Percentiles rank a stretch among this genome's conserved stretches.
Evolutionary conservation across 2,113 vertebrate genomes (phyloP).

Genomic region (Gobiocypris rarus): DNA sequence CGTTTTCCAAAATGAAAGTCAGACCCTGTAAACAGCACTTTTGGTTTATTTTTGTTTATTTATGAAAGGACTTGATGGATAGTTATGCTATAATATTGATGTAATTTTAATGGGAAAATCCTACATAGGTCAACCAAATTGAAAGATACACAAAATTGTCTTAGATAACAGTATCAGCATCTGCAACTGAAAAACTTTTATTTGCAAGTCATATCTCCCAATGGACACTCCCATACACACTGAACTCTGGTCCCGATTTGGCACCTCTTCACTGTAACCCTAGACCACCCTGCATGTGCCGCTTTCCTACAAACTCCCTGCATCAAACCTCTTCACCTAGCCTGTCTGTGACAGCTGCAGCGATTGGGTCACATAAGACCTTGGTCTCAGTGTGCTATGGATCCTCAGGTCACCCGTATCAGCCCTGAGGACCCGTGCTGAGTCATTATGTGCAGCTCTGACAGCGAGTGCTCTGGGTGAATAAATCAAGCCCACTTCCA

Average conservation of each 20-base stretch:
- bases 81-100: too few relatives aligned
- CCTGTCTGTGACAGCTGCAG: constrained; percentile 64
- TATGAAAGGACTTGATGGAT: too few relatives aligned
- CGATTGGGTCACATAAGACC: constrained; percentile 43
- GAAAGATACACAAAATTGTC: background rate
- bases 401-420: constrained; percentile 37
- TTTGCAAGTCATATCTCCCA: background rate
- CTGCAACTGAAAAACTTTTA: background rate
- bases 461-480: background rate
- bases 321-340: constrained; percentile 3
- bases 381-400: constrained; percentile 28
- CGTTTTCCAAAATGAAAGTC: too few relatives aligned
- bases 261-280: constrained; percentile 11
- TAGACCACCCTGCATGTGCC: background rate
- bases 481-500: constrained; percentile 23
- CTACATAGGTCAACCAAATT: background rate
- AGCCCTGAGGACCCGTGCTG: constrained; percentile 13
- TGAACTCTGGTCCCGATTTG: constrained; percentile 22
- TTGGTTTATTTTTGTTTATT: too few relatives aligned
- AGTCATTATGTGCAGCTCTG: constrained; percentile 38
- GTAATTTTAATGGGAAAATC: background rate
- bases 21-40: too few relatives aligned
- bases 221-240: background rate
- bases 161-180: background rate
- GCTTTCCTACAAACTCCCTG: background rate